Base-by-base conservation (phyloP, 2,113 vertebrate species). In the Vidua macroura region DNA sequence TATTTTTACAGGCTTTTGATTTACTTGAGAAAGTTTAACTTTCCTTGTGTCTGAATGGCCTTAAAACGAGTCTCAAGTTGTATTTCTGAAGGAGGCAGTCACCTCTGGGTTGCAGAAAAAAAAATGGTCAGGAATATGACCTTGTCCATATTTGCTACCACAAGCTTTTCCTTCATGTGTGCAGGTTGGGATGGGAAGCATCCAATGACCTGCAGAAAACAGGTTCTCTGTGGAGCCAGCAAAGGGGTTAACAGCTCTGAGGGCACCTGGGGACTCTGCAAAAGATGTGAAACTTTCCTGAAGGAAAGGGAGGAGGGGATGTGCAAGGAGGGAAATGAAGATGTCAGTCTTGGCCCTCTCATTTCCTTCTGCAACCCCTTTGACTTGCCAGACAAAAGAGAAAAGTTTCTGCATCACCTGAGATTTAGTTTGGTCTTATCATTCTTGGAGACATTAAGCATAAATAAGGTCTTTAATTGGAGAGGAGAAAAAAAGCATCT, bases 81-180 rank as follows among this genome's bases (percentile, higher is more conserved):
- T 51, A 49, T 23, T 76, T 33, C 27, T 83, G 78, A 89, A 79
- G 49, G 13, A 85, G 2, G 33, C n/a, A 41, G 25, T 43, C 18
- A 82, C 9, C 21, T 49, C 28, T 62, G n/a, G 3, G 4, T 43
- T 76, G 7, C 49, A 67, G 30, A 39, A 67, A 59, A 78, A 66
- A 35, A 23, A 49, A 17, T 10, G 39, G 17, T 68, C 48, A 70
- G 21, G 9, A 77, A 51, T 39, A 75, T 7, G 4, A 81, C 12
- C 39, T 78, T 59, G 24, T 35, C 48, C 23, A 7, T 35, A 55
- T 44, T 88, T 48, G 13, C n/a, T 86, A 23, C 55, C 55, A 64
- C 20, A 68, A 60, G 7, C 7, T 69, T 46, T 76, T 86, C 31
- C 31, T 75, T 72, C 1, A 2, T 0, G 0, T 16, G 13, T 53